Percentiles rank a stretch among this genome's conserved stretches.
These are phyloP conservation scores for Cygnus buccinator DNA, from an alignment of 2,113 vertebrate species.

Conservation along the genomic window DNA sequence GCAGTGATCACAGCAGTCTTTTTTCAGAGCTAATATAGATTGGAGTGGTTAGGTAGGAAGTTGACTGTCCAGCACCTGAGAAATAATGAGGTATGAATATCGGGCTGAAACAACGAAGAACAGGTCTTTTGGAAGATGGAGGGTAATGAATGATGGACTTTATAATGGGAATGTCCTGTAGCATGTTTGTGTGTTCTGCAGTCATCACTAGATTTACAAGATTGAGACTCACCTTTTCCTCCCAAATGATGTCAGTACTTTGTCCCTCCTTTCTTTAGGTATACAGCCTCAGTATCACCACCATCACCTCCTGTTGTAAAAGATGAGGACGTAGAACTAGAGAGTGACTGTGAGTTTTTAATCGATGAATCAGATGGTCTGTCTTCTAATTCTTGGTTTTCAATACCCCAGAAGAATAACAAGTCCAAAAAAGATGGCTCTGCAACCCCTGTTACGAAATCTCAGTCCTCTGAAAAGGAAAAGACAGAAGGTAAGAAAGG, in stretches of 20 bases:
- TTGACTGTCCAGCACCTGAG: not conserved
- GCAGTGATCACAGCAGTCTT: not conserved
- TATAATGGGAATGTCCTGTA: not conserved
- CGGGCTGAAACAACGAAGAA: not conserved
- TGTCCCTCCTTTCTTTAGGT: conserved; percentile 28
- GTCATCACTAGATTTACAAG: not conserved
- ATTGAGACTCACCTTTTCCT: not conserved
- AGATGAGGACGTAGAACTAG: not conserved
- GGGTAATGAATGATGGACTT: not conserved
- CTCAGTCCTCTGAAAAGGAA: not conserved
- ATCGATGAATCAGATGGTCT: conserved; percentile 68
- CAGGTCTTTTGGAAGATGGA: not conserved
- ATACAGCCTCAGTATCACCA: not conserved
- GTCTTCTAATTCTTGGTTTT: conserved; percentile 58
- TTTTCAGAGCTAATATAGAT: not conserved
- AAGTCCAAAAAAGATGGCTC: not conserved
- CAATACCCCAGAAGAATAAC: conserved; percentile 41
- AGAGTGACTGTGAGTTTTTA: conserved; percentile 76
- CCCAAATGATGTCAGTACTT: not conserved
- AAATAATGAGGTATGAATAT: not conserved
- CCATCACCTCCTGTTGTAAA: not conserved
- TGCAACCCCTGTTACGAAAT: not conserved
- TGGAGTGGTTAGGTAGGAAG: not conserved
- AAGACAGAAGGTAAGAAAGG: not conserved
- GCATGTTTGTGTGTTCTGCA: not conserved